These are phyloP conservation scores for Riparia riparia DNA, from an alignment of 2,113 vertebrate species.

Conservation along the genomic window DNA sequence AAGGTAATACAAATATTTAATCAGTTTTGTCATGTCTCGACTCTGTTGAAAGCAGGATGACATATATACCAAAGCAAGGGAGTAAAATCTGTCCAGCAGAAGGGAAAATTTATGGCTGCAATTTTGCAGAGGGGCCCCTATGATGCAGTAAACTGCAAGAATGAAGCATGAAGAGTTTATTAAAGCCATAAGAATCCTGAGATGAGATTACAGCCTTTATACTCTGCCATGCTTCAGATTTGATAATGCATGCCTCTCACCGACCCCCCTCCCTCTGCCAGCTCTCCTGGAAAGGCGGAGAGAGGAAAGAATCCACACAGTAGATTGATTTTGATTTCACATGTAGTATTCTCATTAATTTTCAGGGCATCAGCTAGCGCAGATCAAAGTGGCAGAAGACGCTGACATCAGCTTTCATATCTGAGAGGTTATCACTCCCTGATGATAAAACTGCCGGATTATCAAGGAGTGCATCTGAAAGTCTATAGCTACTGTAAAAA, in stretches of 20 bases:
- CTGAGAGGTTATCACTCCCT: conserved; percentile 32
- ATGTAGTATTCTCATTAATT: conserved; percentile 70
- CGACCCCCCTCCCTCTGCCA: neutral
- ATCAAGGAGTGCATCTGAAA: conserved; percentile 64
- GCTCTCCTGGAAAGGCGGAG: neutral
- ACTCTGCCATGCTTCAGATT: conserved; percentile 32
- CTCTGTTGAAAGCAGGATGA: conserved; percentile 59
- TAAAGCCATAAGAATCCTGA: conserved; percentile 73
- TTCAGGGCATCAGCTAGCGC: conserved; percentile 58
- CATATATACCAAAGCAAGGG: conserved; percentile 52
- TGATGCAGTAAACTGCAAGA: conserved; percentile 68
- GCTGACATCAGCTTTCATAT: conserved; percentile 72
- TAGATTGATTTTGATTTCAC: conserved; percentile 74
- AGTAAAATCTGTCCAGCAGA: conserved; percentile 63
- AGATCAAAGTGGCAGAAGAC: conserved; percentile 60
- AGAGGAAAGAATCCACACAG: conserved; percentile 15
- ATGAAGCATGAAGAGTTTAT: conserved; percentile 74
- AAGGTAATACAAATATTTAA: conserved; percentile 67
- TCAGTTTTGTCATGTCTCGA: conserved; percentile 58
- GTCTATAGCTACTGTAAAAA: conserved; percentile 51
- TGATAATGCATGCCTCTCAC: conserved; percentile 29
- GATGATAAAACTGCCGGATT: conserved; percentile 50
- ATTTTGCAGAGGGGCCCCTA: conserved; percentile 66
- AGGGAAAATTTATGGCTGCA: conserved; percentile 71
- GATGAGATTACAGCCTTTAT: conserved; percentile 65